Conservation (phyloP, 2,113 vertebrate genomes). For the Saguinus imperator region DNA sequence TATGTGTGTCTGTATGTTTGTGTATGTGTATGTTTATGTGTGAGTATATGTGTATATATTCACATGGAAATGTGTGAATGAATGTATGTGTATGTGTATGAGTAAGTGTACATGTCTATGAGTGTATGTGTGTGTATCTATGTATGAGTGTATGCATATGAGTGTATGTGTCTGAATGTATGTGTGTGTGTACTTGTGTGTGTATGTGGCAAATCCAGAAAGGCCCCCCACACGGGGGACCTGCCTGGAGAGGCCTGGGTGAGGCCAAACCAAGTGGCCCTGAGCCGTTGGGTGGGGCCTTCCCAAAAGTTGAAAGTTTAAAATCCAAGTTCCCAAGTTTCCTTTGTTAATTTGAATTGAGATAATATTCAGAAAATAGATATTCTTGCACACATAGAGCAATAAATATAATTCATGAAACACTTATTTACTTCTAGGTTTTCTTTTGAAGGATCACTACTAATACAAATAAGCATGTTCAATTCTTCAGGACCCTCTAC, state of each 20-base stretch:
- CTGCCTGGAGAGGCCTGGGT: background rate
- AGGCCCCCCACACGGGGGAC: background rate
- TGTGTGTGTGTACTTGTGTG: background rate
- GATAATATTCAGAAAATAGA: background rate
- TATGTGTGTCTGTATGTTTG: background rate
- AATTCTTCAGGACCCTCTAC: background rate
- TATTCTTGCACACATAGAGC: background rate
- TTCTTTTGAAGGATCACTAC: background rate
- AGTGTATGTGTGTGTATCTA: background rate
- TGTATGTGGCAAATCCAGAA: background rate
- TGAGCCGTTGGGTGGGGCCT: background rate
- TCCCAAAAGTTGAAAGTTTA: background rate
- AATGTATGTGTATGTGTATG: background rate
- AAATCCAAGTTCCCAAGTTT: background rate
- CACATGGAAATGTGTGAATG: no score
- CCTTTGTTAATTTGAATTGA: background rate
- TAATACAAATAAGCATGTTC: background rate
- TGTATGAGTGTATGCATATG: background rate
- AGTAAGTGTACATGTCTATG: background rate
- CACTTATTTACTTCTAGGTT: background rate
- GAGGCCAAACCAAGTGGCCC: background rate
- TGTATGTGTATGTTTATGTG: background rate
- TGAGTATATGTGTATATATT: no score
- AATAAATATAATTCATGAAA: background rate
- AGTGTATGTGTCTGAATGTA: background rate